These are phyloP conservation scores for Alligator sinensis DNA, from an alignment of 2,113 vertebrate genomes.

Conservation along the genomic window DNA sequence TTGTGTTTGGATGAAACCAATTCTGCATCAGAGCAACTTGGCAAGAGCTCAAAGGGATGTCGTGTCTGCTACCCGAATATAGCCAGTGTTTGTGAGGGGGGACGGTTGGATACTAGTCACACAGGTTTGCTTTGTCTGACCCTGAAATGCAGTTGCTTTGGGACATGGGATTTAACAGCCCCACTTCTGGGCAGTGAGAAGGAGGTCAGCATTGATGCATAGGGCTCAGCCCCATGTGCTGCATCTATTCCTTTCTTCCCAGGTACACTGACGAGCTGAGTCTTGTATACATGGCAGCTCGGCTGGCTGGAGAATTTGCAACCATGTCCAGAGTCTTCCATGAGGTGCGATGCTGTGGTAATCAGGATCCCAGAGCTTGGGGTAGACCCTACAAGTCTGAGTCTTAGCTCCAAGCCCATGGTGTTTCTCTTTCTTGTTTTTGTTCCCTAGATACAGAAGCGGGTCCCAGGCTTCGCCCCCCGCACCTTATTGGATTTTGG, in stretches of 20 bases:
- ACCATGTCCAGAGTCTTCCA: constrained; percentile 85
- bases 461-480: constrained; percentile 82
- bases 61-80: too few species aligned
- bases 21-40: background rate
- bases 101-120: background rate
- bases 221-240: background rate
- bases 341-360: constrained; percentile 78
- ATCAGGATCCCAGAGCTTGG: background rate
- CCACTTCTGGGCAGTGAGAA: background rate
- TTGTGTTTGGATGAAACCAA: background rate
- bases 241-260: background rate
- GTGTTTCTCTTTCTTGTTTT: background rate
- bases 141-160: background rate
- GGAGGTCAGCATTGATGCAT: too few species aligned
- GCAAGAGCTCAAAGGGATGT: too few species aligned
- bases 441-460: constrained; percentile 82
- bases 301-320: constrained; percentile 87
- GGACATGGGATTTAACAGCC: background rate
- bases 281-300: constrained; percentile 86
- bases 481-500: constrained; percentile 89
- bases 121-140: background rate
- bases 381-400: background rate
- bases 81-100: too few species aligned
- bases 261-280: constrained; percentile 84
- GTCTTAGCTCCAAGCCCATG: background rate